phyloP scores from a whole-genome alignment of 2,888 invertebrate genomes.

The Scaeva pyrastri region DNA sequence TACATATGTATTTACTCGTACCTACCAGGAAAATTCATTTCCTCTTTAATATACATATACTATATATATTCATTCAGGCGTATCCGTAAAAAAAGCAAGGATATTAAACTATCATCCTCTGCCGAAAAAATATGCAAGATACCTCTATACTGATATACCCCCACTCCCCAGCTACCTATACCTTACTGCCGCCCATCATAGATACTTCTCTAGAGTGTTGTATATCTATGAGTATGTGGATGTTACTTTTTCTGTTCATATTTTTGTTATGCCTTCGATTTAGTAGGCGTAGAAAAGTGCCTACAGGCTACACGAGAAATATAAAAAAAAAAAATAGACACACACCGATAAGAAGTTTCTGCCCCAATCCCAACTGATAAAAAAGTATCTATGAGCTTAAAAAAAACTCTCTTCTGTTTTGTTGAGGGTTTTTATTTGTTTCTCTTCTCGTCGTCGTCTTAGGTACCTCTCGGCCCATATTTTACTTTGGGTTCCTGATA shows the following conservation, averaged over 20 bases:
- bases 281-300: constrained; percentile 73
- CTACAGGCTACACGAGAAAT: constrained; percentile 44
- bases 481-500: constrained; percentile 67
- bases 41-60: too few relatives aligned
- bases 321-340: constrained; percentile 41
- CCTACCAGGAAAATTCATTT: constrained; percentile 61
- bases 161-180: background rate
- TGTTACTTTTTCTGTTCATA: constrained; percentile 22
- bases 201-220: constrained; percentile 16
- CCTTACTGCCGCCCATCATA: background rate
- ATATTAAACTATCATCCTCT: constrained; percentile 50
- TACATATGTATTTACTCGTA: constrained; percentile 18
- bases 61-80: constrained; percentile 51
- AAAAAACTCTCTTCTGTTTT: constrained; percentile 34
- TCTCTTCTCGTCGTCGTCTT: background rate
- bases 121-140: constrained; percentile 40
- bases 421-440: constrained; percentile 46
- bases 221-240: constrained; percentile 22
- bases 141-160: too few relatives aligned
- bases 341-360: constrained; percentile 67
- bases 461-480: constrained; percentile 62
- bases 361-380: constrained; percentile 63
- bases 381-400: constrained; percentile 30
- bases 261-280: constrained; percentile 62
- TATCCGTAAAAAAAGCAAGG: constrained; percentile 40